Evolutionary conservation across 2,113 vertebrate species (phyloP).

Genomic region (Diadophis punctatus): DNA sequence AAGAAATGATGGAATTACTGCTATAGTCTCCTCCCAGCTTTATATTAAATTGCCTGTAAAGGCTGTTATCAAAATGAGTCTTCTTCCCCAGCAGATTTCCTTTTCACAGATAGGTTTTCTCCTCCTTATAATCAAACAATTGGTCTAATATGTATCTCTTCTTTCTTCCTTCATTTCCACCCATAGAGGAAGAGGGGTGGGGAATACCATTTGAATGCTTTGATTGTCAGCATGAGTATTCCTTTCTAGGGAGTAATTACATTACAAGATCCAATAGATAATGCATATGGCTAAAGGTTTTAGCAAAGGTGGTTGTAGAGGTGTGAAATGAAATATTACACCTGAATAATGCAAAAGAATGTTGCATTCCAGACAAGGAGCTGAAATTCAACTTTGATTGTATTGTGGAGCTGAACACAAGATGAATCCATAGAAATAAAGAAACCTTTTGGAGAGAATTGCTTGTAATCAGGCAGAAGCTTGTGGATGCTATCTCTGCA

Average conservation of each 20-base stretch:
- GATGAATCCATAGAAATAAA: not conserved
- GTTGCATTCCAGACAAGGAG: conserved; percentile 4
- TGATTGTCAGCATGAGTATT: conserved; percentile 3
- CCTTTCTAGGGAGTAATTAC: conserved; percentile 22
- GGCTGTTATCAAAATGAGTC: conserved; percentile 1
- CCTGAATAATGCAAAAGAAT: conserved; percentile 34
- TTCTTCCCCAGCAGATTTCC: not conserved
- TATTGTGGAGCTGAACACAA: not conserved
- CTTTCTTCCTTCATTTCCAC: not conserved
- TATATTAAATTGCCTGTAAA: not conserved
- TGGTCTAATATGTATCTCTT: not conserved
- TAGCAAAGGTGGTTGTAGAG: conserved; percentile 16
- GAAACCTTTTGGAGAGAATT: not conserved
- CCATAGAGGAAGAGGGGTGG: not conserved
- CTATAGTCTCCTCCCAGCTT: not conserved
- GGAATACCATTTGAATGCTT: not conserved
- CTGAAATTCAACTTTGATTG: conserved; percentile 15
- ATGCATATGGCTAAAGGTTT: not conserved
- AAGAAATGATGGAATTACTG: conserved; percentile 3
- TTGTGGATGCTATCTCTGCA: not conserved
- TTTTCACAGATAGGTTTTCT: not conserved
- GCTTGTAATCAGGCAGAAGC: not conserved
- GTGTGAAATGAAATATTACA: conserved; percentile 19
- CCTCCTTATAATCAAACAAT: not conserved
- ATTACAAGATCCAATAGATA: not conserved